Percentiles rank a stretch among this genome's conserved stretches.
Evolutionary conservation across 2,113 vertebrate genomes (phyloP).

Genomic region (Mellivora capensis): DNA sequence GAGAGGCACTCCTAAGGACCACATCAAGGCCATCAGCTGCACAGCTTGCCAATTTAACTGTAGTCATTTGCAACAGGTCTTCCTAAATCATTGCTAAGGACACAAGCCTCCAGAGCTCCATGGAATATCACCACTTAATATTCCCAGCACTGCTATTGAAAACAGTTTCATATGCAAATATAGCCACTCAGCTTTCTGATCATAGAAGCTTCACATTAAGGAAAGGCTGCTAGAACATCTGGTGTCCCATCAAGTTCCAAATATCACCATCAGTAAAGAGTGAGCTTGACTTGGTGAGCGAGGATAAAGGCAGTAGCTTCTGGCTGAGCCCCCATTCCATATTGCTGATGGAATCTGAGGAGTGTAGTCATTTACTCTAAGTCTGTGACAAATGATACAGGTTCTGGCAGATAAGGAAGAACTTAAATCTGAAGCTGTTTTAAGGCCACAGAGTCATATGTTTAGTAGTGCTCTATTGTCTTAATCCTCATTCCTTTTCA

Average conservation of each 20-base stretch:
- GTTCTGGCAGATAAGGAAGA: not conserved
- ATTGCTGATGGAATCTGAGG: not conserved
- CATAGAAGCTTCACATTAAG: conserved; percentile 61
- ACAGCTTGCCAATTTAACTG: conserved; percentile 68
- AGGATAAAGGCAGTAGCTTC: conserved; percentile 39
- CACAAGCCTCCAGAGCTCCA: conserved; percentile 42
- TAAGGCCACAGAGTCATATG: not conserved
- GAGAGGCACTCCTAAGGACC: conserved; percentile 24
- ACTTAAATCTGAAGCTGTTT: conserved; percentile 17
- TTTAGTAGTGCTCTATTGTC: not conserved
- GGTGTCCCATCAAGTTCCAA: conserved; percentile 70
- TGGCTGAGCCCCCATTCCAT: not conserved
- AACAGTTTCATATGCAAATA: conserved; percentile 76
- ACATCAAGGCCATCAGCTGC: conserved; percentile 39
- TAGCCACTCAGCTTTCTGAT: conserved; percentile 66
- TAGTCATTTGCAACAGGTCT: conserved; percentile 62
- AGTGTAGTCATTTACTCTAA: not conserved
- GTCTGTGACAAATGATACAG: conserved; percentile 16
- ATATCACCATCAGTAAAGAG: conserved; percentile 65
- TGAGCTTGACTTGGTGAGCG: not conserved
- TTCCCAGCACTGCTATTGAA: conserved; percentile 63
- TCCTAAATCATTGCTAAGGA: conserved; percentile 75
- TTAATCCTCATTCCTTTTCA: not conserved
- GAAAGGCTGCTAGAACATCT: conserved; percentile 70
- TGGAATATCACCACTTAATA: conserved; percentile 60